Conservation (phyloP, 2,113 vertebrate genomes). For the Cichladusa arquata region DNA sequence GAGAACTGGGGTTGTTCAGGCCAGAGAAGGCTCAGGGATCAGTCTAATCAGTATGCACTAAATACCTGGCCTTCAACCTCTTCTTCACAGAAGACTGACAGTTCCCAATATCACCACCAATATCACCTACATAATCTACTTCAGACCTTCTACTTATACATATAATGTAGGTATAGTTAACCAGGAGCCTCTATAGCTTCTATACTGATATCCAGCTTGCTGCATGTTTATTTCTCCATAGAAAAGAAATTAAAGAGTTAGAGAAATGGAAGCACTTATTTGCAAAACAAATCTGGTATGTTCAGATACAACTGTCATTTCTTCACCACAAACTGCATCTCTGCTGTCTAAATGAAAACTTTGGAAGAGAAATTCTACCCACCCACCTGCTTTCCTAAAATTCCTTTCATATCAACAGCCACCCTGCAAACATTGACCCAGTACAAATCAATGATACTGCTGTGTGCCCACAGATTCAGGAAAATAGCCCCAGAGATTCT, state of each 20-base stretch:
- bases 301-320: neutral
- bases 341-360: neutral
- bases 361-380: neutral
- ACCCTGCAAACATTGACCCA: neutral
- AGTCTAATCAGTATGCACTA: neutral
- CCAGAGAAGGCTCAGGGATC: neutral
- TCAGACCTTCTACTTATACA: neutral
- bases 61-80: neutral
- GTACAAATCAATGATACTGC: neutral
- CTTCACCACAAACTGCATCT: neutral
- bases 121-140: neutral
- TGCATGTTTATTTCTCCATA: fast-evolving
- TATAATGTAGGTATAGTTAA: neutral
- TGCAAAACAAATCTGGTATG: neutral
- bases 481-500: neutral
- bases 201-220: neutral
- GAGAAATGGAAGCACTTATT: neutral
- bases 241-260: neutral
- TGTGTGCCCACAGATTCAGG: neutral
- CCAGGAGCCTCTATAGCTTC: neutral
- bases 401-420: neutral
- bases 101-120: neutral
- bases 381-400: neutral
- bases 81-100: neutral
- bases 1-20: neutral